Conservation (phyloP, 2,888 invertebrate species). For the Oscheius sp. region DNA sequence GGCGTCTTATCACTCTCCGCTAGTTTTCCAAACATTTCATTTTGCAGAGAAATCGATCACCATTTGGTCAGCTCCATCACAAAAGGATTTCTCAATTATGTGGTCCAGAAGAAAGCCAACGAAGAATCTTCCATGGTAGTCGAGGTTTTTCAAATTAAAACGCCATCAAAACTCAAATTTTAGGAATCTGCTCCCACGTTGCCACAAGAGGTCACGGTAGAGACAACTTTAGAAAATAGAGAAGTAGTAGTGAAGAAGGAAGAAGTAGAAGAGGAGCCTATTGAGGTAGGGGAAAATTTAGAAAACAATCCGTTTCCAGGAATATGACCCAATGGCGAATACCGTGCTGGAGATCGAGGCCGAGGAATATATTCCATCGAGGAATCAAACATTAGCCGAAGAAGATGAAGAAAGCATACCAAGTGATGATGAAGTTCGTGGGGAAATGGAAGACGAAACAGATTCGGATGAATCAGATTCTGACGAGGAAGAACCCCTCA, state of each 20-base stretch:
- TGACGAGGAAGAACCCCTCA: background rate
- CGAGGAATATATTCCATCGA: constrained; percentile 39
- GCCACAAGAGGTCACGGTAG: too few relatives aligned
- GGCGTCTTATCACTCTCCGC: too few relatives aligned
- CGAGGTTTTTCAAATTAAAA: too few relatives aligned
- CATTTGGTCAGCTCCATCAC: background rate
- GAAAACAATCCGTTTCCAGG: constrained; percentile 4
- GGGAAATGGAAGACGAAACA: constrained; percentile 21
- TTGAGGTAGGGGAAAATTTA: too few relatives aligned
- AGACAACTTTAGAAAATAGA: too few relatives aligned
- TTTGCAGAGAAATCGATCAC: background rate
- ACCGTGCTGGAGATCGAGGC: constrained; percentile 22
- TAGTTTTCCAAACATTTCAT: too few relatives aligned
- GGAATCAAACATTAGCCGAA: constrained; percentile 2
- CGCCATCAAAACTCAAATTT: too few relatives aligned
- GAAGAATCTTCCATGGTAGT: too few relatives aligned
- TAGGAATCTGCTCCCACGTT: too few relatives aligned
- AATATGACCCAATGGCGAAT: constrained; percentile 42
- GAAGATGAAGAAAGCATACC: constrained; percentile 15
- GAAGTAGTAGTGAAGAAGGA: too few relatives aligned
- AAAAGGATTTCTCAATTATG: background rate
- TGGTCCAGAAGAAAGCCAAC: too few relatives aligned
- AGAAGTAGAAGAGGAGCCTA: too few relatives aligned
- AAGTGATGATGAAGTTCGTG: constrained; percentile 4
- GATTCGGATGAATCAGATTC: constrained; percentile 1